Evolutionary conservation across 2,888 invertebrate genomes (phyloP).

Genomic region (Nemapogon koenigi): DNA sequence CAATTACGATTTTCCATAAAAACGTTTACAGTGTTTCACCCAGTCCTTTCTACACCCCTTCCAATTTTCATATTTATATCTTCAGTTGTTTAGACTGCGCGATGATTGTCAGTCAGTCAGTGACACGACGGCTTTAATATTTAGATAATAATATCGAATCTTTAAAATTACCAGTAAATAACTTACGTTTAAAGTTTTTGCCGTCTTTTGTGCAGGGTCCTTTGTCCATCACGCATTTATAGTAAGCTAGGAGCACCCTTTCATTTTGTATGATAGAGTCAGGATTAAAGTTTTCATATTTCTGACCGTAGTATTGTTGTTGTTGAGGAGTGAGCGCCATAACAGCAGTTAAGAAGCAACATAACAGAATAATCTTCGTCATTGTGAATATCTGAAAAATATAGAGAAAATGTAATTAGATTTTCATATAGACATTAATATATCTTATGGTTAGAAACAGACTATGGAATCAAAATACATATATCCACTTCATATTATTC

Average conservation of each 20-base stretch:
- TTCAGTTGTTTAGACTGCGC: no score
- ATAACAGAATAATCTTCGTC: slow-evolving; percentile 31
- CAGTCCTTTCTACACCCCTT: no score
- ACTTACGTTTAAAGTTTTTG: slow-evolving; percentile 53
- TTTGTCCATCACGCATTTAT: slow-evolving; percentile 58
- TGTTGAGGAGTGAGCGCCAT: slow-evolving; percentile 36
- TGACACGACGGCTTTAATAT: no score
- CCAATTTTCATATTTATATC: no score
- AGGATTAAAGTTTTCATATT: slow-evolving; percentile 52
- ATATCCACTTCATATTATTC: no score
- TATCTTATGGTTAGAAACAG: no score
- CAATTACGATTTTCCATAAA: no score
- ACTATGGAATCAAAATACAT: no score
- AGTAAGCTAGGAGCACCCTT: slow-evolving; percentile 50
- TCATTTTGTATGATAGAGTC: slow-evolving; percentile 53
- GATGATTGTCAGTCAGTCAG: no score
- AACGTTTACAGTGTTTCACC: no score
- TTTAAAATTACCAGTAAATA: slow-evolving; percentile 11
- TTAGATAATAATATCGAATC: no score
- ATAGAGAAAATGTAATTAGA: background rate
- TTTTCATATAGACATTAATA: background rate
- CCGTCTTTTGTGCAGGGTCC: slow-evolving; percentile 57
- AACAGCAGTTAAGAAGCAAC: slow-evolving; percentile 30
- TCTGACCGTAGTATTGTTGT: slow-evolving; percentile 29
- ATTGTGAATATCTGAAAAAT: no score